phyloP scores from a whole-genome alignment of 35 echinoderm and acorn worm species.

The Diadema setosum region DNA sequence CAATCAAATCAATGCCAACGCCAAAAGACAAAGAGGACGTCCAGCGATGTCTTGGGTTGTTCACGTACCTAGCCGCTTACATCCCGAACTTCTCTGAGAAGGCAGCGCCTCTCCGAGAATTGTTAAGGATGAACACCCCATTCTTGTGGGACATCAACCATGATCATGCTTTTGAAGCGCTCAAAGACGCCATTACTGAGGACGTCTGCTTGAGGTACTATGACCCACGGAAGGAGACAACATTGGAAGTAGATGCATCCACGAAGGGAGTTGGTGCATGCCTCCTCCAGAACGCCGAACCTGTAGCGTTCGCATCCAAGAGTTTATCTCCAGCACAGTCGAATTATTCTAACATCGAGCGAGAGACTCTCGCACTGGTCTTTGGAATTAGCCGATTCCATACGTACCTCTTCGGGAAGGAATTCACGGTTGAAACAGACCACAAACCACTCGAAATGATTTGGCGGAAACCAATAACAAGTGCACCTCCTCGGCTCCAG shows the following conservation, averaged over 20 bases:
- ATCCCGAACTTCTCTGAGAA: too few relatives aligned
- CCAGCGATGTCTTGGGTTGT: too few relatives aligned
- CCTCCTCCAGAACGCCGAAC: background rate
- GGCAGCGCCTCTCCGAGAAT: too few relatives aligned
- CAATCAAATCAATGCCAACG: too few relatives aligned
- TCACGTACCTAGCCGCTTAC: too few relatives aligned
- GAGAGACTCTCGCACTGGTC: conserved; percentile 42
- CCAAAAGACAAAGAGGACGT: too few relatives aligned
- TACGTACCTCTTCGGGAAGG: conserved; percentile 43
- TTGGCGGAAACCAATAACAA: too few relatives aligned
- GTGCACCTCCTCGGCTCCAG: too few relatives aligned
- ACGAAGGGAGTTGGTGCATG: conserved; percentile 20
- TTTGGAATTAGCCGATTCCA: conserved; percentile 32
- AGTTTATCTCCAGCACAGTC: background rate
- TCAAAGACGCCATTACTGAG: too few relatives aligned
- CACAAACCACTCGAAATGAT: conserved; percentile 43
- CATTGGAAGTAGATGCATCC: conserved; percentile 35
- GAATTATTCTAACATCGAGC: conserved; percentile 47
- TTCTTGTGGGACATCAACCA: too few relatives aligned
- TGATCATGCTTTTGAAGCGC: too few relatives aligned
- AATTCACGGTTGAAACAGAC: background rate
- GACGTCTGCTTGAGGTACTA: conserved; percentile 10
- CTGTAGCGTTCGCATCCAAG: conserved; percentile 41
- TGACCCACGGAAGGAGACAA: background rate
- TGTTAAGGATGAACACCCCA: too few relatives aligned